Conservation (phyloP, 2,113 vertebrate genomes). For the Prochilodus magdalenae region DNA sequence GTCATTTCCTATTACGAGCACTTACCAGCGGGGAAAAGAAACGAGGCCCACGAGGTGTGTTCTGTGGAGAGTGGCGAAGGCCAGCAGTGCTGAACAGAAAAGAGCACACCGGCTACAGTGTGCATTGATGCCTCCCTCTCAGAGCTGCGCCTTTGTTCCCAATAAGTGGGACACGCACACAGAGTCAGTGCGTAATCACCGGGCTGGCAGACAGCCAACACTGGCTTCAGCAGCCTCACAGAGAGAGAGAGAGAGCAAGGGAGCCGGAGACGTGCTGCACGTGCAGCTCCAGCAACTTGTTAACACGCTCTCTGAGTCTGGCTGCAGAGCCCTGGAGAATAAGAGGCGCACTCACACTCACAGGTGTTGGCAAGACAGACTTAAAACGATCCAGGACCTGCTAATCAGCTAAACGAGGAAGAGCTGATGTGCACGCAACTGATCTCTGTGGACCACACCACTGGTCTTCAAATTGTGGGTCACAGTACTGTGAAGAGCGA, state of each 20-base stretch:
- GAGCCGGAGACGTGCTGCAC: constrained; percentile 57
- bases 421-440: too few relatives aligned
- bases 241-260: constrained; percentile 63
- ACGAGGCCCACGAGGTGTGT: background rate
- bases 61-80: background rate
- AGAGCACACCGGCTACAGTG: background rate
- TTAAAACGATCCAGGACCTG: too few relatives aligned
- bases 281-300: constrained; percentile 60
- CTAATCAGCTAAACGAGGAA: too few relatives aligned
- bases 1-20: background rate
- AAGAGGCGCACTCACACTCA: constrained; percentile 9
- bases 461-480: too few relatives aligned
- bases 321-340: too few relatives aligned
- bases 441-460: too few relatives aligned
- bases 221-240: constrained; percentile 65
- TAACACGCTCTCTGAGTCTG: background rate
- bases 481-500: too few relatives aligned
- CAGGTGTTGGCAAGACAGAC: too few relatives aligned
- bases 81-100: background rate
- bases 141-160: constrained; percentile 32
- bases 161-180: constrained; percentile 57
- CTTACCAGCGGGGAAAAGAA: background rate
- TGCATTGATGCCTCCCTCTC: constrained; percentile 9
- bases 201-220: constrained; percentile 71
- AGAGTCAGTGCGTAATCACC: constrained; percentile 25